Conservation (phyloP, 2,888 invertebrate genomes). For the Zygaena filipendulae region DNA sequence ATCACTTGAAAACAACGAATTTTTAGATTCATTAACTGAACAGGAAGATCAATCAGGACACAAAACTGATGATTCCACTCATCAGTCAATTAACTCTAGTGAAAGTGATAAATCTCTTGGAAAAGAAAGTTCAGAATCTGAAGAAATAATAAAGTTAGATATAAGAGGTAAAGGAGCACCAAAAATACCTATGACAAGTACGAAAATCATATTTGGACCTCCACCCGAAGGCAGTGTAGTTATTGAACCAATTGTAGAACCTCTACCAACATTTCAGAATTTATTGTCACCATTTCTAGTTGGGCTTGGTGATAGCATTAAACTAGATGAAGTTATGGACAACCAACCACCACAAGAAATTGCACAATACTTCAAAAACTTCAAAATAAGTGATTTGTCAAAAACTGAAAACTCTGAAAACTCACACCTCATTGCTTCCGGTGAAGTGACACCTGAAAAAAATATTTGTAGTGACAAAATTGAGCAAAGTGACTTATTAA, state of each 20-base stretch:
- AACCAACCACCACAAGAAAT: constrained; percentile 17
- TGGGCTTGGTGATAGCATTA: constrained; percentile 31
- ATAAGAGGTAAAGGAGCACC: constrained; percentile 52
- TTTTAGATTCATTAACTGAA: constrained; percentile 25
- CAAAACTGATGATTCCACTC: no score
- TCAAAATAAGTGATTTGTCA: constrained; percentile 18
- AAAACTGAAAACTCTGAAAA: constrained; percentile 12
- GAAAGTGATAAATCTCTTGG: constrained; percentile 23
- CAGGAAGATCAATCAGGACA: constrained; percentile 22
- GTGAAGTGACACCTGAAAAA: constrained; percentile 24
- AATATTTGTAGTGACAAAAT: constrained; percentile 38
- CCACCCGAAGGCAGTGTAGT: constrained; percentile 47
- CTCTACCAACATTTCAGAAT: constrained; percentile 42
- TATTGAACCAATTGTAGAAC: constrained; percentile 31
- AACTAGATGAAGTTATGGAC: constrained; percentile 37
- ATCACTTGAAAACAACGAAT: constrained; percentile 23
- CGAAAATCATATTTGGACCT: constrained; percentile 55
- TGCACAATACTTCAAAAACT: no score
- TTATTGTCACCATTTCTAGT: constrained; percentile 50
- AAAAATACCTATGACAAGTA: constrained; percentile 37
- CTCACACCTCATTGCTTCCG: constrained; percentile 13
- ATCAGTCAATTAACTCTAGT: no score
- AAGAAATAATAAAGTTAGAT: constrained; percentile 60
- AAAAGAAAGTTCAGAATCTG: constrained; percentile 42
- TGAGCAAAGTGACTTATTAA: constrained; percentile 42